Conservation (phyloP, 2,113 vertebrate genomes). For the Papio anubis region DNA sequence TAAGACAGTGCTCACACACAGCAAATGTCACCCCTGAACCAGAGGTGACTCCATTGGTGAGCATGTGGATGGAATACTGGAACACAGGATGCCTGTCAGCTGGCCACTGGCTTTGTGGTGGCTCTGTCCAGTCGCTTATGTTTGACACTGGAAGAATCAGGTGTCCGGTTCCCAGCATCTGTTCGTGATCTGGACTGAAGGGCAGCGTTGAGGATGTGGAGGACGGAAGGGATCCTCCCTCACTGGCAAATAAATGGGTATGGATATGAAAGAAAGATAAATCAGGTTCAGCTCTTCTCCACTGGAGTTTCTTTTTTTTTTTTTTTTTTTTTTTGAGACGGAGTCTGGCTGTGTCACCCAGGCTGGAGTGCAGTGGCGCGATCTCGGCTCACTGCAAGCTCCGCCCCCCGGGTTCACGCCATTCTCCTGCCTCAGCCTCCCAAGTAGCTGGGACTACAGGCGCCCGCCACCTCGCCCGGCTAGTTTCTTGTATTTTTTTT, state of each 20-base stretch:
- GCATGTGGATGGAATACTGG: no score
- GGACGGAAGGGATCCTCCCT: background rate
- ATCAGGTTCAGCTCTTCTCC: background rate
- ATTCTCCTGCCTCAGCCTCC: no score
- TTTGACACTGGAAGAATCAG: background rate
- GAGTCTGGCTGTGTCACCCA: no score
- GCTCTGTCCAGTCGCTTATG: background rate
- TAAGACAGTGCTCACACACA: background rate
- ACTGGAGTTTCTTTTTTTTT: no score
- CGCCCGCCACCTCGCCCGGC: no score
- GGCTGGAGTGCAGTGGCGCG: no score
- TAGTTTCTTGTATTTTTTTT: no score
- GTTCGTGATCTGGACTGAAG: background rate
- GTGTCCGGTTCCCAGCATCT: background rate
- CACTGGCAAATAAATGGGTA: background rate
- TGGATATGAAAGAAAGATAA: background rate
- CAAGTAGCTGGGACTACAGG: no score
- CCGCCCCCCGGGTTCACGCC: no score
- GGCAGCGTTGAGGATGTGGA: background rate
- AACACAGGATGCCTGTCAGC: background rate
- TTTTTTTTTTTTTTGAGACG: no score
- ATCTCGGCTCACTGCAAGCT: no score
- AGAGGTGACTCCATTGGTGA: background rate
- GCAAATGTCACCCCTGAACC: background rate
- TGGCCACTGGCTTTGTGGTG: background rate